Conservation (phyloP, 2,888 invertebrate genomes). For the Marronus borbonicus region DNA sequence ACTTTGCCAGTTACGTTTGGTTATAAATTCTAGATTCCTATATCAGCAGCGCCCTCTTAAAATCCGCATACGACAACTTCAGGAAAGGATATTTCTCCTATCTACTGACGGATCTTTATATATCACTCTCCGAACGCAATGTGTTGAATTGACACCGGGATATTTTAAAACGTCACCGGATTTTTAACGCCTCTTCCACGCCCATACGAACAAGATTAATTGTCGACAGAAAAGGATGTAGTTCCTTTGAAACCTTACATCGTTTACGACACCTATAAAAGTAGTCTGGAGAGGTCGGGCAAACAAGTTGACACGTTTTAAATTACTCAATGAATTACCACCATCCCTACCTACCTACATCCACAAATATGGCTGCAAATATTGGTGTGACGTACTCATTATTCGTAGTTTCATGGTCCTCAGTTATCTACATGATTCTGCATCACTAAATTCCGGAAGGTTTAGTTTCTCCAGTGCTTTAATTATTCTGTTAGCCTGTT, state of each 20-base stretch:
- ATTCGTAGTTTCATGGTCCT: too few species aligned
- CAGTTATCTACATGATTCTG: too few species aligned
- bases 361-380: too few species aligned
- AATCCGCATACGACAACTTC: constrained; percentile 14
- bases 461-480: too few species aligned
- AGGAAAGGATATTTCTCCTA: not conserved
- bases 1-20: not conserved
- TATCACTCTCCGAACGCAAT: constrained; percentile 34
- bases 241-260: constrained; percentile 38
- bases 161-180: constrained; percentile 37
- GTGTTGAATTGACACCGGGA: constrained; percentile 35
- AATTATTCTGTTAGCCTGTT: too few species aligned
- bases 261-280: constrained; percentile 34
- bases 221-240: constrained; percentile 33
- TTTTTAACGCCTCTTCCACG: constrained; percentile 26
- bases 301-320: constrained; percentile 42
- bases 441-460: too few species aligned
- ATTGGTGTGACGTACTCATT: too few species aligned
- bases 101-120: constrained; percentile 17
- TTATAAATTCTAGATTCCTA: not conserved
- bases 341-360: too few species aligned
- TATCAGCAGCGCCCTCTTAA: not conserved
- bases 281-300: constrained; percentile 29
- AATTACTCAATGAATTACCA: constrained; percentile 26
- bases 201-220: constrained; percentile 40